Evolutionary conservation across 2,113 vertebrate genomes (phyloP).

Genomic region (Sclerurus mexicanus): DNA sequence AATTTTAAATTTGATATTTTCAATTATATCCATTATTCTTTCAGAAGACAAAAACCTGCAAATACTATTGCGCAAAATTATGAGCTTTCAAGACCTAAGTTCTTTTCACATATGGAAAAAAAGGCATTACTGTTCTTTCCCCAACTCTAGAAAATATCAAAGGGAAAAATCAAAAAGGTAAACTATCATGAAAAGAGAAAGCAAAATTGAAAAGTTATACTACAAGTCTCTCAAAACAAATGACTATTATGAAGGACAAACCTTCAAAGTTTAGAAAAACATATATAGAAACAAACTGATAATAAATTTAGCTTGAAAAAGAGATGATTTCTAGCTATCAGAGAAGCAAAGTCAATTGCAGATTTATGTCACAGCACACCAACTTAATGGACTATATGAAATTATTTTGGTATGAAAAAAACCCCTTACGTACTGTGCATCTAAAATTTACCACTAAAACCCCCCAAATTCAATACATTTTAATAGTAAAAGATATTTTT

Average conservation of each 20-base stretch:
- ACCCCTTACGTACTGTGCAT: background rate
- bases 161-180: background rate
- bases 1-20: background rate
- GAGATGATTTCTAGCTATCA: background rate
- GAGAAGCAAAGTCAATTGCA: background rate
- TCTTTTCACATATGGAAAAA: background rate
- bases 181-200: rapidly evolving
- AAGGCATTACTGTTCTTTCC: background rate
- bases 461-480: background rate
- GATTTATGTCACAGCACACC: background rate
- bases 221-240: background rate
- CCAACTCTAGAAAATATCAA: background rate
- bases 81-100: background rate
- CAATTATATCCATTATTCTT: background rate
- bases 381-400: background rate
- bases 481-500: background rate
- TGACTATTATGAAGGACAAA: background rate
- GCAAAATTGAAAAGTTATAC: background rate
- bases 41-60: background rate
- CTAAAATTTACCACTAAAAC: background rate
- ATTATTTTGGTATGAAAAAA: background rate
- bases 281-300: background rate
- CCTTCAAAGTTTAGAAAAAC: background rate
- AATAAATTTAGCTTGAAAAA: background rate
- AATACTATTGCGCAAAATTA: background rate